Base-by-base conservation (phyloP, 2,113 vertebrate species). In the Scytalopus superciliaris region DNA sequence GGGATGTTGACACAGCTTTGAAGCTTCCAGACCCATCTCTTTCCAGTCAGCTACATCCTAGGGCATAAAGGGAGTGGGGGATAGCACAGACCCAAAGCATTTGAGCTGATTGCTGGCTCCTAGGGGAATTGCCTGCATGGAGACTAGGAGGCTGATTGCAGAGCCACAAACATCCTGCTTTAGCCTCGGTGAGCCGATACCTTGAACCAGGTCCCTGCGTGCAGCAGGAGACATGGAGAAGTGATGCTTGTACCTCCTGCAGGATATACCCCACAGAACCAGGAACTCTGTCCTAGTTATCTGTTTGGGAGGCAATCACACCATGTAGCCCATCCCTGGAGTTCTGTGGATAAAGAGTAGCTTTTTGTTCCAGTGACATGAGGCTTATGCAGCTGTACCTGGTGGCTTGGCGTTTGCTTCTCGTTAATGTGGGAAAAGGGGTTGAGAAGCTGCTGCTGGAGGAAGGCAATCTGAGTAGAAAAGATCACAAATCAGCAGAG, bases 401-500 rank as follows among this genome's bases (percentile, higher is more conserved):
- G 45, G 70, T 33, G 63, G 19, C 70, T 69, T 76, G 79, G 1
- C 8, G 21, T 78, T 90, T 88, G 79, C 55, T 88, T 37, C 50
- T 49, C 17, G 55, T 49, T 90, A 74, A 53, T 8, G 10, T 57
- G 95, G 85, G 95, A 93, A 89, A 94, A 94, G 18, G 16, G 24
- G 8, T 57, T 77, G 55, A 50, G 64, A 81, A n/a, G 45, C 70
- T 64, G 82, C 49, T 67, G 52, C 75, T 81, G 73, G 55, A 84
- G 68, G 85, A 88, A 77, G 87, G 73, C 2, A 7, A 35, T 81
- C 66, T 89, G 78, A 64, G 84, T 91, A 44, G 66, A 64, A 95
- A 84, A 78, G 60, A 74, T 77, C 55, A 55, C 76, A 84, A 63
- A 94, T 89, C 64, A 87, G 45, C 79, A 83, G 88, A 90, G 83